These are phyloP conservation scores for Lepus oiostolus DNA, from an alignment of 2,797 vertebrate species.

Conservation along the genomic window DNA sequence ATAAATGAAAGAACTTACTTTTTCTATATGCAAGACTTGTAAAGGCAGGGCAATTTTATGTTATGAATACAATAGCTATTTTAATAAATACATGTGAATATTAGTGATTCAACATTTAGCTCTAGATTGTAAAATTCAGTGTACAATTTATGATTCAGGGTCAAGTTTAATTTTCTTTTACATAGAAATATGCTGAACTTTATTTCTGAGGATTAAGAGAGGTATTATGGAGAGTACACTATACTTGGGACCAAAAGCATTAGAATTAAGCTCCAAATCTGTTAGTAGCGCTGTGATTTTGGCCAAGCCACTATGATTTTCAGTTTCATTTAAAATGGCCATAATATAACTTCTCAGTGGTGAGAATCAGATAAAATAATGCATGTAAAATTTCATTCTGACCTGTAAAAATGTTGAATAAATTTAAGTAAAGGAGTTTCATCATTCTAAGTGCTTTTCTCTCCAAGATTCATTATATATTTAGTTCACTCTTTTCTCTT, in stretches of 20 bases:
- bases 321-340: slow-evolving; percentile 50
- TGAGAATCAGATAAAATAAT: slow-evolving; percentile 55
- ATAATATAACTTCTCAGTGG: not conserved
- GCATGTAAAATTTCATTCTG: not conserved
- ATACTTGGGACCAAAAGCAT: slow-evolving; percentile 36
- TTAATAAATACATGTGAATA: slow-evolving; percentile 21
- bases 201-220: slow-evolving; percentile 42
- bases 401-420: slow-evolving; percentile 48
- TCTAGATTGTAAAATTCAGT: slow-evolving; percentile 40
- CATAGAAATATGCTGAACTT: not conserved
- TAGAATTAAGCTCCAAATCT: slow-evolving; percentile 59
- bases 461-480: slow-evolving; percentile 9
- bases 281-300: slow-evolving; percentile 58
- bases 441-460: slow-evolving; percentile 69
- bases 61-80: slow-evolving; percentile 46
- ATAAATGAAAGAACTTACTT: slow-evolving; percentile 32
- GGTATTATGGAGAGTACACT: not conserved
- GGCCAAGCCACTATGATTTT: slow-evolving; percentile 24
- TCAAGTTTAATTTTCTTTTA: not conserved
- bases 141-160: slow-evolving; percentile 41
- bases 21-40: not conserved
- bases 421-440: slow-evolving; percentile 47
- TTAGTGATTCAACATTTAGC: slow-evolving; percentile 46
- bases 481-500: slow-evolving; percentile 34
- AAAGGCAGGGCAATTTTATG: slow-evolving; percentile 24